Base-by-base conservation (phyloP, 2,888 invertebrate genomes). In the Physocephala rufipes region DNA sequence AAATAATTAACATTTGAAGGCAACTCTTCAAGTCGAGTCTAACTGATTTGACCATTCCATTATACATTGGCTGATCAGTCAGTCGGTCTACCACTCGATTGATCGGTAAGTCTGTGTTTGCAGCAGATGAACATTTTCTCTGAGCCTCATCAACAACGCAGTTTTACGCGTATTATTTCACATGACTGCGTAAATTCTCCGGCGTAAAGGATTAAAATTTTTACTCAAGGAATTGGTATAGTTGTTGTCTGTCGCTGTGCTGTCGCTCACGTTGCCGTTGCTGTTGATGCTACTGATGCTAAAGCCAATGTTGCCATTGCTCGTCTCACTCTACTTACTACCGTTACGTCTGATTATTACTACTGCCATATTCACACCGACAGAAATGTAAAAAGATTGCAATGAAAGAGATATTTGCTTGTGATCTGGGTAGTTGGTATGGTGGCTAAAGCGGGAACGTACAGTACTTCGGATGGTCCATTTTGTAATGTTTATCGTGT, bases 151-250 rank as follows among this genome's bases (percentile, higher is more conserved):
- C 58, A 65, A 59, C 47, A 21, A 64, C 67, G 58, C 67, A 53
- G 70, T 36, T 51, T 28, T 67, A 58, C 59, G 47, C 71, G 67
- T 67, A 69, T 74, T 73, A 74, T 64, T 72, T 59, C 74, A 71
- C 72, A 74, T 74, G 72, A 74, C 62, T 71, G 71, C 71, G 71
- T 62, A 43, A 51, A 71, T 74, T 70, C 63, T 70, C 58, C 61
- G 69, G 61, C 67, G 67, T 70, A 43, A 65, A 47, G 68, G 68
- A 72, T 72, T 72, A 72, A 65, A 55, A 51, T 24, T 55, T 65
- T 45, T 47, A n/a, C 64, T 58, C 19, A 24, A 64, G 66, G 45
- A 61, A 16, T 53, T 13, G 47, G 53, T n/a, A n/a, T n/a, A n/a
- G n/a, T n/a, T n/a, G n/a, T n/a, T n/a, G n/a, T n/a, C n/a, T n/a